Base-by-base conservation (phyloP, 37 sponge, comb jelly and placozoan genomes). In the Halisarca cf. caerulea region DNA sequence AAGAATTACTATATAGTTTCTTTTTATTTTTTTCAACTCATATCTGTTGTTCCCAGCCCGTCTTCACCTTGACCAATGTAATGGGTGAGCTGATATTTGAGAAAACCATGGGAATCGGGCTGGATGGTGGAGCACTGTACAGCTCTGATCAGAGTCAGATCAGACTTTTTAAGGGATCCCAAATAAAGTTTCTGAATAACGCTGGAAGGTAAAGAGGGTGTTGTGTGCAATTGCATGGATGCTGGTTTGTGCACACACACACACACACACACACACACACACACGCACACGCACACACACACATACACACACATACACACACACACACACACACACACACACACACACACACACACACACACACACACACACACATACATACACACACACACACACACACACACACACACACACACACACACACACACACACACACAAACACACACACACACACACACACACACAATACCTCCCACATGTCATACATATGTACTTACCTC, bases 261-360 rank as follows among this genome's bases (percentile, higher is more conserved):
- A 68, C 33, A 34, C 69, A 68, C 14, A 34, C 30, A 68, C 69
- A 17, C 69, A 27, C 69, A 30, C 69, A 68, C 69, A 9, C 69
- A 68, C 33, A 27, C 69, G 30, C 15, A 9, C 35, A 30, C 69
- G 30, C 69, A 9, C 69, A 68, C 69, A 9, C 69, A 30, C 69
- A 68, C 69, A 68, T 4, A 32, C 69, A 30, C 69, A 68, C 69
- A 68, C 69, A 68, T 34, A 68, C 69, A 68, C 69, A 30, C 69
- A 9, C 69, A 68, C 69, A 68, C 69, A 68, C 35, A 9, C 35
- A 4, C 69, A 68, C 69, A 9, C 69, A 30, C 69, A 9, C 69
- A 68, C 69, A 68, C 69, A 68, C 69, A 68, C 35, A 9, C 69
- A 9, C 69, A 68, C 69, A 68, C 69, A 68, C 35, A 6, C 35